phyloP scores from a whole-genome alignment of 2,888 invertebrate species.

The Argyresthia albistria region DNA sequence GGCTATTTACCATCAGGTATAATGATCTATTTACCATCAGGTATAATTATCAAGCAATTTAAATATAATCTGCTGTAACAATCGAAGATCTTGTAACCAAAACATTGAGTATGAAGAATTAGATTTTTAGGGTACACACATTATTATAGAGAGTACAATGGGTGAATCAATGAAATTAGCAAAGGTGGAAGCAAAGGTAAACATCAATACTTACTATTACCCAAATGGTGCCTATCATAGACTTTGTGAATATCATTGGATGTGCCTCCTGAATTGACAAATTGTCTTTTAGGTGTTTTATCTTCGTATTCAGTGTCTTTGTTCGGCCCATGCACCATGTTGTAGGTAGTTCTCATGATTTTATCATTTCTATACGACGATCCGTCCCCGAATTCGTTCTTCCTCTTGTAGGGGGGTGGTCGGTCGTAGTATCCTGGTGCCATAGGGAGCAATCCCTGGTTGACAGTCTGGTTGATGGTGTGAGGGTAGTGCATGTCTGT shows the following conservation, averaged over 20 bases:
- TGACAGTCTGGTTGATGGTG: constrained; percentile 32
- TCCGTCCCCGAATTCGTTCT: constrained; percentile 52
- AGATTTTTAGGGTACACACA: not conserved
- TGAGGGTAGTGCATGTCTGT: constrained; percentile 53
- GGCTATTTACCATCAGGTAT: too few relatives aligned
- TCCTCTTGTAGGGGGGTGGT: constrained; percentile 49
- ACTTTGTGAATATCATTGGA: constrained; percentile 44
- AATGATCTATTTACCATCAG: too few relatives aligned
- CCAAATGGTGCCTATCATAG: constrained; percentile 51
- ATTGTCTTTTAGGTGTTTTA: constrained; percentile 38
- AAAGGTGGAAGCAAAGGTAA: constrained; percentile 21
- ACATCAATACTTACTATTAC: constrained; percentile 48
- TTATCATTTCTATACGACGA: constrained; percentile 52
- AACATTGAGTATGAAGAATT: not conserved
- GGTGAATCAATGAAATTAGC: constrained; percentile 19
- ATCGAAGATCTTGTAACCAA: not conserved
- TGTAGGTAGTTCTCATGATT: constrained; percentile 52
- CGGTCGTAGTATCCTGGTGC: constrained; percentile 52
- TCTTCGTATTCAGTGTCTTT: constrained; percentile 47
- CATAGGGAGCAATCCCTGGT: constrained; percentile 41
- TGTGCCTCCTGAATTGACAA: constrained; percentile 37
- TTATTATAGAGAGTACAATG: not conserved
- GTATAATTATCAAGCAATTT: too few relatives aligned
- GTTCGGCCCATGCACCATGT: constrained; percentile 39
- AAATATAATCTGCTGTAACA: not conserved